Base-by-base conservation (phyloP, 2,113 vertebrate genomes). In the Saimiri boliviensis region DNA sequence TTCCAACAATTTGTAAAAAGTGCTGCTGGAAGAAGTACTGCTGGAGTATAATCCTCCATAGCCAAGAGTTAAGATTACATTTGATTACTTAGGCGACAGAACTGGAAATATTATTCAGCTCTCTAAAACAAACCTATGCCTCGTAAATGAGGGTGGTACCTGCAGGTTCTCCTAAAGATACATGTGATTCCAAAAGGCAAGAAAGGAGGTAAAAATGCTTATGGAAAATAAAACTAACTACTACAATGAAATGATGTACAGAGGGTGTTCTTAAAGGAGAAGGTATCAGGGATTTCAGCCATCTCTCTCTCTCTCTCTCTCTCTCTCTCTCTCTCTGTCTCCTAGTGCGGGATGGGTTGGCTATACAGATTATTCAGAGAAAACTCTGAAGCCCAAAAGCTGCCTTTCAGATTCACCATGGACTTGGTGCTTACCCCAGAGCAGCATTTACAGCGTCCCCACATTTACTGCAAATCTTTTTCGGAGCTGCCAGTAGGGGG, bases 401-500 rank as follows among this genome's bases (percentile, higher is more conserved):
- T 47, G 21, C 40, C 10, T 81, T 54, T 54, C 23, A 79, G 66
- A 40, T 30, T 49, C 37, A 32, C 21, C 42, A 3, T 5, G 93
- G 27, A 85, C n/a, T 52, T 20, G 1, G 71, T 58, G 25, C 68
- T 87, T 20, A 35, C 60, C 60, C 70, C 85, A 84, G 58, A 25
- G 7, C 58, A 58, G 83, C 3, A 5, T 83, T 82, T 81, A 21
- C 32, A 0, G 0, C 32, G 21, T 86, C 93, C 95, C 54, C 4
- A 0, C 63, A 93, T 70, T 87, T 13, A 68, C 80, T 37, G 74
- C 52, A 58, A 47, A 74, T 80, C 45, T 0, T 4, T 56, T 81
- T 84, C 20, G 47, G 23, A 96, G 87, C 86, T 11, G 21, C 73
- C 94, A 23, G 14, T 16, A 35, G 97, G 97, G 96, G 98, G 97